phyloP scores from a whole-genome alignment of 2,113 vertebrate genomes.

The Motacilla alba region DNA sequence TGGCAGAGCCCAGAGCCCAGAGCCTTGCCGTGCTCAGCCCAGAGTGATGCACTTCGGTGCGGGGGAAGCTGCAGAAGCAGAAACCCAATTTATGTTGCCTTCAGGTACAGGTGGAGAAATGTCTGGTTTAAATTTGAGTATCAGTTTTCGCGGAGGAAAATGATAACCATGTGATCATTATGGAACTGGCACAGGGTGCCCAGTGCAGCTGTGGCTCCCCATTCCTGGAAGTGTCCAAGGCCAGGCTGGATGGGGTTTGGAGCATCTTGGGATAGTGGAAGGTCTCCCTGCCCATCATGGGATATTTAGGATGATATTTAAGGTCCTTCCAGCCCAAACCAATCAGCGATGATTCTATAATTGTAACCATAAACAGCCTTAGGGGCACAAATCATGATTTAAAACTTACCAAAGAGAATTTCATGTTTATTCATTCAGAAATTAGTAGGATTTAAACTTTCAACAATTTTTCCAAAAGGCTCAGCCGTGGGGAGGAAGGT shows the following conservation, averaged over 20 bases:
- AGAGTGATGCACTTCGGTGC: rapidly evolving
- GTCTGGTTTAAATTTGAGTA: background rate
- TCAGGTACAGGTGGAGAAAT: background rate
- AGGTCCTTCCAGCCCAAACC: background rate
- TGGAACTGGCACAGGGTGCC: background rate
- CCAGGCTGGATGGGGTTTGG: background rate
- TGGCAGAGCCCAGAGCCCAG: background rate
- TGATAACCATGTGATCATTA: background rate
- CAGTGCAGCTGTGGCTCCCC: background rate
- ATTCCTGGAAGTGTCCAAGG: background rate
- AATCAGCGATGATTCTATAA: background rate
- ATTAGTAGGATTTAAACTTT: background rate
- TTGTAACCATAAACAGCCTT: background rate
- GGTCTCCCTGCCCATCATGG: background rate
- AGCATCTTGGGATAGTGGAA: background rate
- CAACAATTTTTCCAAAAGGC: background rate
- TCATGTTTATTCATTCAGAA: background rate
- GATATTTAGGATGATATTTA: background rate
- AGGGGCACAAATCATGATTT: background rate
- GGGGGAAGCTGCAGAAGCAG: background rate
- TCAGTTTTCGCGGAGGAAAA: background rate
- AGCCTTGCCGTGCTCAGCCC: background rate
- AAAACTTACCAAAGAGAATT: background rate
- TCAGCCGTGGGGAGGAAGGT: background rate
- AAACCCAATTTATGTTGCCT: background rate